Conservation (phyloP, 2,797 vertebrate species). For the Anguilla megastoma region DNA sequence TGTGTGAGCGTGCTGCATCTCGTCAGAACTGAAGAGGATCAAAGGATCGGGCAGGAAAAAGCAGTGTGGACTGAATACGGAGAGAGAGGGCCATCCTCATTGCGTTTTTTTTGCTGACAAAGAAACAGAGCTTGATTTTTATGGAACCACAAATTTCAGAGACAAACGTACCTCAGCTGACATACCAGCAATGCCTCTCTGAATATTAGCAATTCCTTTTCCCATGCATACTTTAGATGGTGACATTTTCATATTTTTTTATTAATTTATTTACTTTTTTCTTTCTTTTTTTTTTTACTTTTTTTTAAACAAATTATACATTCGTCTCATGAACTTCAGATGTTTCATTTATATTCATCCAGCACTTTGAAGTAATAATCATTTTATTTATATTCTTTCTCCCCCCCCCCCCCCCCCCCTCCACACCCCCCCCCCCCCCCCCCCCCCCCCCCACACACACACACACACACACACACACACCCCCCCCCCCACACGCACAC, state of each 20-base stretch:
- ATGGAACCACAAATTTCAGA: conserved; percentile 57
- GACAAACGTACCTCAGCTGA: conserved; percentile 58
- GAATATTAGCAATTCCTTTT: background rate
- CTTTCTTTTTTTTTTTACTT: background rate
- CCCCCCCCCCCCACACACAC: too few relatives aligned
- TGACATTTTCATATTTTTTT: background rate
- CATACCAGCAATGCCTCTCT: background rate
- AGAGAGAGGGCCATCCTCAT: background rate
- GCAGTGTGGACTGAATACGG: conserved; percentile 43
- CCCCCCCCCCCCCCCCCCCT: conserved; percentile 7
- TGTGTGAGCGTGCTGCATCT: conserved; percentile 53
- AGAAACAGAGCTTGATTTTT: conserved; percentile 53
- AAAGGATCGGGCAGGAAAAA: conserved; percentile 53
- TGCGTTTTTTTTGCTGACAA: background rate
- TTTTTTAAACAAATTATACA: background rate
- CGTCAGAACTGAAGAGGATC: conserved; percentile 48
- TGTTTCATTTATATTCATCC: conserved; percentile 45
- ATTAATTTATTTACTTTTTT: too few relatives aligned
- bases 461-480: too few relatives aligned
- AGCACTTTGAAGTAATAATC: conserved; percentile 51
- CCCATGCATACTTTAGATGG: background rate
- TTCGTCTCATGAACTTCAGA: conserved; percentile 31
- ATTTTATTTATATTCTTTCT: conserved; percentile 49
- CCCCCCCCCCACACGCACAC: too few relatives aligned
- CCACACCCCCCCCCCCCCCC: background rate